Conservation (phyloP, 2,113 vertebrate species). For the Carassius auratus region DNA sequence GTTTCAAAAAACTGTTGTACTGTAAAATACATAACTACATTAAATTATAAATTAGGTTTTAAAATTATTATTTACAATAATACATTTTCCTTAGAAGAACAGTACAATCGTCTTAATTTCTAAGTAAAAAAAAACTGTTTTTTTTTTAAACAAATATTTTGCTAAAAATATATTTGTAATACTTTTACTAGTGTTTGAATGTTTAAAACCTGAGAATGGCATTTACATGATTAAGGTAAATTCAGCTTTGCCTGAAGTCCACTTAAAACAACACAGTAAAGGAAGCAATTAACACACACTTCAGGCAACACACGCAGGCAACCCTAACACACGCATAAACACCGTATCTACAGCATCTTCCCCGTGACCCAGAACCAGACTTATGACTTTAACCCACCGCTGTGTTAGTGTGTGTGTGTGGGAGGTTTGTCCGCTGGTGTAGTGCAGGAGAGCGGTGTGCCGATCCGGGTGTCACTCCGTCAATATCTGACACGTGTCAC, state of each 20-base stretch:
- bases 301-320: too few species aligned
- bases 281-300: neutral
- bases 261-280: neutral
- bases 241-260: too few species aligned
- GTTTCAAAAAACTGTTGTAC: neutral
- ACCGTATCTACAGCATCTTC: neutral
- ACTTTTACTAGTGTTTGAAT: too few species aligned
- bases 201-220: too few species aligned
- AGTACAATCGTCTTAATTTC: neutral
- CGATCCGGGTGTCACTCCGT: neutral
- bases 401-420: neutral
- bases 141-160: too few species aligned
- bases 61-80: neutral
- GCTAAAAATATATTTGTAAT: too few species aligned
- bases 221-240: too few species aligned
- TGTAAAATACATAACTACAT: neutral
- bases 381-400: neutral
- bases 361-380: neutral
- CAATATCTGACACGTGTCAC: constrained; percentile 56
- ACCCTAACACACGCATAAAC: neutral
- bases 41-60: neutral
- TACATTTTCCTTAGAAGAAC: neutral
- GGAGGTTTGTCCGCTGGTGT: neutral
- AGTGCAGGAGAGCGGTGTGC: neutral
- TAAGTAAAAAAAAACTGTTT: too few species aligned